Percentiles rank a stretch among this genome's conserved stretches.
Conservation (phyloP, 2,888 invertebrate genomes). For the Lamellibrachia columna region DNA sequence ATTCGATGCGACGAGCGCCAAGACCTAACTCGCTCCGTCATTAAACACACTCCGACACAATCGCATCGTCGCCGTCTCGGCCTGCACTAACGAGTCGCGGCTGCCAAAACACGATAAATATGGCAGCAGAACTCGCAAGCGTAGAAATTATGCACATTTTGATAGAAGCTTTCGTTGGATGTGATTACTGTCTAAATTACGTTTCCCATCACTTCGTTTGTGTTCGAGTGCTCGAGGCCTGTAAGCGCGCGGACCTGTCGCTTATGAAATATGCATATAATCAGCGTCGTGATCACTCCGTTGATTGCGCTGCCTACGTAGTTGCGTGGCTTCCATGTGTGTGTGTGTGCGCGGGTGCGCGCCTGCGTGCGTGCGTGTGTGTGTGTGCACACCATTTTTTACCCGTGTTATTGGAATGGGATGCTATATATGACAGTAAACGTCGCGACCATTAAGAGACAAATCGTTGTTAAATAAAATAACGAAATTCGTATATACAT, state of each 20-base stretch:
- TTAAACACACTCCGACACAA: not conserved
- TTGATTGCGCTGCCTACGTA: not conserved
- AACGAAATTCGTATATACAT: too few relatives aligned
- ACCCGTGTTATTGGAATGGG: too few relatives aligned
- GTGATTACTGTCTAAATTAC: slow-evolving; percentile 11
- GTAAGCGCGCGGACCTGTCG: not conserved
- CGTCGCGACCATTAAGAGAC: too few relatives aligned
- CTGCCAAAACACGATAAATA: not conserved
- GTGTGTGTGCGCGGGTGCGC: not conserved
- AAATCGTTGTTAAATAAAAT: too few relatives aligned
- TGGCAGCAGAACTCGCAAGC: not conserved
- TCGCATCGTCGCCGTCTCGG: not conserved
- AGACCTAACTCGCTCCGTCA: not conserved
- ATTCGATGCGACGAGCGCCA: not conserved
- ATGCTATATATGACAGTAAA: too few relatives aligned
- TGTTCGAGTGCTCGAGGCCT: not conserved
- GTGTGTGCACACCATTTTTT: not conserved
- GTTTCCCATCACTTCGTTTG: slow-evolving; percentile 16
- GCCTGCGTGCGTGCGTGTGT: not conserved
- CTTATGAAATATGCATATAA: slow-evolving; percentile 12
- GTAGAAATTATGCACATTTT: slow-evolving; percentile 12
- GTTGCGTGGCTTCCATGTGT: not conserved
- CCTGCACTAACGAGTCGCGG: not conserved
- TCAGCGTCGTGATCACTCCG: not conserved
- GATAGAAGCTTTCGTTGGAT: slow-evolving; percentile 11